A percentile compares a stretch with the other conserved stretches of the same genome.
Conservation (phyloP, 2,113 vertebrate species). For the Entelurus aequoreus region DNA sequence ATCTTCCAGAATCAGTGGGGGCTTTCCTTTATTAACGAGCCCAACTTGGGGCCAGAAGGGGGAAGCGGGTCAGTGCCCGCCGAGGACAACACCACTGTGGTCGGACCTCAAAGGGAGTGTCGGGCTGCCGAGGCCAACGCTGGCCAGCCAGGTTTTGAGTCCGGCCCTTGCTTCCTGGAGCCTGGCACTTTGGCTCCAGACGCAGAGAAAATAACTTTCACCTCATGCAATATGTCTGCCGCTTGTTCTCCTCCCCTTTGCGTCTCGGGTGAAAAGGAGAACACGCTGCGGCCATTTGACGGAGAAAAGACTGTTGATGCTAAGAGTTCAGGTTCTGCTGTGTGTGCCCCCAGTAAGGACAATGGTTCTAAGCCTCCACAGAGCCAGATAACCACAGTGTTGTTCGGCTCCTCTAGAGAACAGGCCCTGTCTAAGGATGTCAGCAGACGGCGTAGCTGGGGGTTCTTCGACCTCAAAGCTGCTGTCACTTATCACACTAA, state of each 20-base stretch:
- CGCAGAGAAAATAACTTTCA: constrained; percentile 89
- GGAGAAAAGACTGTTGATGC: constrained; percentile 76
- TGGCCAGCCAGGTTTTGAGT: constrained; percentile 80
- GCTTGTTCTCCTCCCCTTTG: constrained; percentile 64
- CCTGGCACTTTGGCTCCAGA: constrained; percentile 82
- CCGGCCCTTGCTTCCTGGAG: constrained; percentile 77
- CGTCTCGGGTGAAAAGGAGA: constrained; percentile 69
- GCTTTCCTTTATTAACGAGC: constrained; percentile 98
- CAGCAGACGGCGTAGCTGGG: constrained; percentile 87
- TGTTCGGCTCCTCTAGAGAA: constrained; percentile 83
- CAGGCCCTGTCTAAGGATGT: constrained; percentile 83
- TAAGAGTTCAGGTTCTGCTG: constrained; percentile 79
- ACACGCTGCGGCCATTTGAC: constrained; percentile 72
- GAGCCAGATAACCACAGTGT: constrained; percentile 81
- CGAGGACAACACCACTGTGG: constrained; percentile 77
- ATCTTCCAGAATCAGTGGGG: constrained; percentile 99
- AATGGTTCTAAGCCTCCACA: constrained; percentile 79
- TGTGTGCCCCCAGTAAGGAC: constrained; percentile 82
- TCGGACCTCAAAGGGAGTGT: constrained; percentile 83
- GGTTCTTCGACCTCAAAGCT: constrained; percentile 89
- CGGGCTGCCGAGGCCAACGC: constrained; percentile 74
- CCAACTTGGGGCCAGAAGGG: constrained; percentile 83
- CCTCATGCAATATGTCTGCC: constrained; percentile 69
- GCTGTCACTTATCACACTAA: constrained; percentile 98
- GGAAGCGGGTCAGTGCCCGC: constrained; percentile 62